Base-by-base conservation (phyloP, 2,797 vertebrate species). In the Macropus fuliginosus region DNA sequence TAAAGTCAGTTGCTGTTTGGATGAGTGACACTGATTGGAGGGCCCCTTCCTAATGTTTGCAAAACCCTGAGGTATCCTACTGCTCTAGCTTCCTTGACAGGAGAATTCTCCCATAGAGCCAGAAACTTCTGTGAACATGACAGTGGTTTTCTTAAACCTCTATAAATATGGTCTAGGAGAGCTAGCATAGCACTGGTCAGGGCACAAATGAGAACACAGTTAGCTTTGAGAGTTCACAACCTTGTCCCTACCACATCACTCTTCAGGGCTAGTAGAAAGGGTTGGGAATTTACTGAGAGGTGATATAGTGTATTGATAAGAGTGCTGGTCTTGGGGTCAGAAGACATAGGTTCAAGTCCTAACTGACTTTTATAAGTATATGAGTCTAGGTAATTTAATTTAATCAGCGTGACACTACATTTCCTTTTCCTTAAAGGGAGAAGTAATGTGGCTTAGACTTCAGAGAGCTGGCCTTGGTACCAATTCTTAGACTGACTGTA, bases 41-140 rank as follows among this genome's bases (percentile, higher is more conserved):
- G 46, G n/a, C 34, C 28, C 3, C 54, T 93, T 92, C 89, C 81
- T 55, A 94, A 55, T n/a, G 24, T 40, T 46, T 91, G 93, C 95
- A 95, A 46, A 94, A 50, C 5, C 1, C 89, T 81, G 46, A 81
- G 94, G 54, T 93, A 31, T 94, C 5, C 5, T 96, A 91, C 91
- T n/a, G 52, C 50, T 95, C 93, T 21, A n/a, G 12, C 57, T 95
- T 18, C 92, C 74, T 56, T 52, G 29, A 93, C 55, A 59, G 91
- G 46, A 57, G 94, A 94, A 56, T 18, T 21, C 56, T 90, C 46
- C 54, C 18, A 40, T 55, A 54, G 40, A 93, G 50, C 95, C 50
- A 55, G n/a, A 55, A 94, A 4, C 27, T 21, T 92, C 81, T 56
- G 27, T 56, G 87, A 56, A 81, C 1, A 24, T 27, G 21, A 81